A percentile compares a stretch with the other conserved stretches of the same genome.
Evolutionary conservation across 2,888 invertebrate species (phyloP).

Genomic region (Tenthredo scrophulariae): DNA sequence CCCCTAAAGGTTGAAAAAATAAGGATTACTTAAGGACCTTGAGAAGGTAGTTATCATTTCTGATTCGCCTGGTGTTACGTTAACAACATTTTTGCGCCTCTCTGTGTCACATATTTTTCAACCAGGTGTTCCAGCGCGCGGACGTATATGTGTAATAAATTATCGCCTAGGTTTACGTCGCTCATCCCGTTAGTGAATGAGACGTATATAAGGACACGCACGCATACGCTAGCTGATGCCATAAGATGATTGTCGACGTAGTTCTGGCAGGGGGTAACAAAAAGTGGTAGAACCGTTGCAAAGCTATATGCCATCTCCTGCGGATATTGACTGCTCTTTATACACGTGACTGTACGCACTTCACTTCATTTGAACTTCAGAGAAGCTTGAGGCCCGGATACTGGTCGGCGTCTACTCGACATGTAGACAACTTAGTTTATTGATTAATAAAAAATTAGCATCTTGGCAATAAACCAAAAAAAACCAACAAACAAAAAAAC

Average conservation of each 20-base stretch:
- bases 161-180: conserved; percentile 65
- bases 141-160: conserved; percentile 64
- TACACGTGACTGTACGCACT: not conserved
- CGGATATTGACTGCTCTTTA: conserved; percentile 42
- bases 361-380: not conserved
- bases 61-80: not conserved
- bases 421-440: not conserved
- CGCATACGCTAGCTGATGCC: conserved; percentile 51
- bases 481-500: not conserved
- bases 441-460: not conserved
- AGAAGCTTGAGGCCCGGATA: not conserved
- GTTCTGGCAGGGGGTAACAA: conserved; percentile 46
- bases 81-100: not conserved
- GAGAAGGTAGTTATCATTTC: not conserved
- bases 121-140: not conserved
- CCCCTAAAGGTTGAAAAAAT: not conserved
- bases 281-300: conserved; percentile 58
- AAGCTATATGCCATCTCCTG: conserved; percentile 36
- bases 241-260: conserved; percentile 48
- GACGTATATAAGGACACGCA: conserved; percentile 44
- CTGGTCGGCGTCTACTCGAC: not conserved
- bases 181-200: conserved; percentile 70
- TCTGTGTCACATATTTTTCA: not conserved
- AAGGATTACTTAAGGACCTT: not conserved
- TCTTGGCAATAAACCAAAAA: not conserved